Conservation (phyloP, 2,797 vertebrate species). For the Pipistrellus nathusii region DNA sequence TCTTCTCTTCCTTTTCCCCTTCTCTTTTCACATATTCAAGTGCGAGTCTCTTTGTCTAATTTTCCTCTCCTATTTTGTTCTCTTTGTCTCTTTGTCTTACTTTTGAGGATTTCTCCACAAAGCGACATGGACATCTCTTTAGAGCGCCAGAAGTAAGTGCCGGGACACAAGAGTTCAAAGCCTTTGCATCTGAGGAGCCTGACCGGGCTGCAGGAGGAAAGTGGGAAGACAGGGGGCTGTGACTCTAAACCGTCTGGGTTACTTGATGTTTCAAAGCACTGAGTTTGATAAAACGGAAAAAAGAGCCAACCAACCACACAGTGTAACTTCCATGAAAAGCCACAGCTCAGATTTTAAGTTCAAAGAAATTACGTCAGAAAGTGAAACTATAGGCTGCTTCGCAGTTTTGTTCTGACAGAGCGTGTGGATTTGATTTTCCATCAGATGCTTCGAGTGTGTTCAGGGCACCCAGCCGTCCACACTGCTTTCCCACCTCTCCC, state of each 20-base stretch:
- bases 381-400: conserved; percentile 5
- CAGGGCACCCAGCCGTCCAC: too few species aligned
- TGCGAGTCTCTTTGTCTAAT: neutral
- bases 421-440: neutral
- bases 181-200: neutral
- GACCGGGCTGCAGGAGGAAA: neutral
- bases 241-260: neutral
- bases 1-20: neutral
- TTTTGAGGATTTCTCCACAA: conserved; percentile 38
- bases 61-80: neutral
- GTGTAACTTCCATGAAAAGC: neutral
- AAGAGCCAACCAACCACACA: neutral
- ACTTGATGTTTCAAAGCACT: neutral
- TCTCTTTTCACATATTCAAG: neutral
- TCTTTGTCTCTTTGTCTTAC: conserved; percentile 9
- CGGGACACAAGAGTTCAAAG: neutral
- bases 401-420: neutral
- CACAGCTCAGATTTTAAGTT: neutral
- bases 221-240: neutral
- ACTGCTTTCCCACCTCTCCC: neutral
- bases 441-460: neutral
- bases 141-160: neutral
- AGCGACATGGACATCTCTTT: neutral
- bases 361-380: conserved; percentile 19
- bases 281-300: neutral